Percentiles rank a stretch among this genome's conserved stretches.
These are phyloP conservation scores for Acanthopagrus latus DNA, from an alignment of 2,797 vertebrate genomes.

Conservation along the genomic window DNA sequence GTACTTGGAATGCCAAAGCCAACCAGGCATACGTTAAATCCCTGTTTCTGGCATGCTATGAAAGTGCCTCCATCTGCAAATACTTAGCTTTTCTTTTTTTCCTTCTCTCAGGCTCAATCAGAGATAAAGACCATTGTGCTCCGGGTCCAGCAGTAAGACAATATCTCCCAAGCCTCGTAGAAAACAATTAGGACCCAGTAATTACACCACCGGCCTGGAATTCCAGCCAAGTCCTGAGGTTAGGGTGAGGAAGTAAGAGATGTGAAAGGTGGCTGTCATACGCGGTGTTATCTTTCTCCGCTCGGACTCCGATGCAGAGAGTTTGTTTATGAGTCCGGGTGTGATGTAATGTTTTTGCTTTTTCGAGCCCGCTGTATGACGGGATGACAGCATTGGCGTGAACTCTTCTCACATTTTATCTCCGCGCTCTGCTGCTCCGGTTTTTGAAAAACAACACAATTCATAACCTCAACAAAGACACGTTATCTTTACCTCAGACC, in stretches of 20 bases:
- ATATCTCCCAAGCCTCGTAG: slow-evolving; percentile 79
- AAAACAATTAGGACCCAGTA: slow-evolving; percentile 81
- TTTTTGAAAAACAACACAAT: slow-evolving; percentile 30
- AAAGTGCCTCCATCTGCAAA: slow-evolving; percentile 82
- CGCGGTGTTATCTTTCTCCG: slow-evolving; percentile 63
- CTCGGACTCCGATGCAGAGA: slow-evolving; percentile 41
- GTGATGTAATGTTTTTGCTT: slow-evolving; percentile 80
- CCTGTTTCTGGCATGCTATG: slow-evolving; percentile 74
- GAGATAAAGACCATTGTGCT: slow-evolving; percentile 80
- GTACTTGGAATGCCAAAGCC: slow-evolving; percentile 65
- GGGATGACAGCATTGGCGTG: slow-evolving; percentile 47
- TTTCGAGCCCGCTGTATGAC: slow-evolving; percentile 43
- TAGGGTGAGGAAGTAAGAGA: slow-evolving; percentile 46
- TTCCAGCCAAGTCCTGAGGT: slow-evolving; percentile 68
- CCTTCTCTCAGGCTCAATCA: slow-evolving; percentile 71
- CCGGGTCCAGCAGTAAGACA: slow-evolving; percentile 74
- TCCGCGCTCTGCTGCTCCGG: slow-evolving; percentile 23
- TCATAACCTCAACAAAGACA: slow-evolving; percentile 50
- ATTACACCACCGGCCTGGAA: slow-evolving; percentile 76
- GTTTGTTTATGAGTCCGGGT: slow-evolving; percentile 61
- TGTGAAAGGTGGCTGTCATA: slow-evolving; percentile 68
- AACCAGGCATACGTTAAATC: slow-evolving; percentile 80
- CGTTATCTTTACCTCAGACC: slow-evolving; percentile 43
- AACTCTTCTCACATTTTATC: slow-evolving; percentile 45
- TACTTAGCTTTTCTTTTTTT: slow-evolving; percentile 65